These are phyloP conservation scores for Melipona beecheii DNA, from an alignment of 2,888 invertebrate genomes.

Conservation along the genomic window DNA sequence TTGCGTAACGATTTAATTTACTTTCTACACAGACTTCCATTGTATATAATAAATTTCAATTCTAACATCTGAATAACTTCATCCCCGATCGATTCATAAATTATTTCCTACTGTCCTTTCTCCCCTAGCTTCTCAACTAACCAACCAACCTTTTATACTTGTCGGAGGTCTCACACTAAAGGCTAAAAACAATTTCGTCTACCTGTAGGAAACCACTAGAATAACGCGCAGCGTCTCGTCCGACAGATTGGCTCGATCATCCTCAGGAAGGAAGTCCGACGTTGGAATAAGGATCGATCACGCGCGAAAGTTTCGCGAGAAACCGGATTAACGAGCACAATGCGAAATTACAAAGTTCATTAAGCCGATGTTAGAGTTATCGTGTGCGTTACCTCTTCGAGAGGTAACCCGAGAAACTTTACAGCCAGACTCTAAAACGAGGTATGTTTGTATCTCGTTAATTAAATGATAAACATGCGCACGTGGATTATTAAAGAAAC, in stretches of 20 bases:
- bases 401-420: constrained; percentile 26
- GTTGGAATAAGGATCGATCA: constrained; percentile 10
- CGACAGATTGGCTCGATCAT: background rate
- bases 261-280: background rate
- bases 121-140: background rate
- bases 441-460: constrained; percentile 38
- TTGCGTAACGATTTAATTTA: no score
- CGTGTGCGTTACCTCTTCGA: constrained; percentile 6
- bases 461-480: constrained; percentile 46
- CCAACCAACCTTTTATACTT: background rate
- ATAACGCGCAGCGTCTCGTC: background rate
- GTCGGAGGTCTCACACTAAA: rapidly evolving
- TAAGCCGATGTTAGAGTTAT: constrained; percentile 17
- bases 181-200: background rate
- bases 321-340: constrained; percentile 26
- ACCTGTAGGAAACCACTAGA: no score
- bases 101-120: background rate
- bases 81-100: background rate
- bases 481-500: constrained; percentile 14
- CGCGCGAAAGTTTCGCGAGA: background rate
- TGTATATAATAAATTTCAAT: no score
- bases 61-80: no score
- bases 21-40: no score
- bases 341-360: constrained; percentile 46
- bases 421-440: constrained; percentile 7